A percentile compares a stretch with the other conserved stretches of the same genome.
phyloP scores from a whole-genome alignment of 2,888 invertebrate genomes.

The Acleris emargana region DNA sequence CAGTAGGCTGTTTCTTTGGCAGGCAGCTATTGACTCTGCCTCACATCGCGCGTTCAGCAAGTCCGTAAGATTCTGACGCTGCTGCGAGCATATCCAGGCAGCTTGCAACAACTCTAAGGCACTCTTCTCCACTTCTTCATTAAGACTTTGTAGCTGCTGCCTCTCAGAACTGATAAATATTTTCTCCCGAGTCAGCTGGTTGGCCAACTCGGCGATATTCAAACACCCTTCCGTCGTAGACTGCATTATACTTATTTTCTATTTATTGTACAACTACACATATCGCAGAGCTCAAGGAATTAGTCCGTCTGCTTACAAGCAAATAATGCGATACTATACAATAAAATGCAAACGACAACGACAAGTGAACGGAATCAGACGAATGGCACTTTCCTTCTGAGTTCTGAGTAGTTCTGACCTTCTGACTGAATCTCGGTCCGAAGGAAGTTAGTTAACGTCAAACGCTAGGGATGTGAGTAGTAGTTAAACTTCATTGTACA shows the following conservation, averaged over 20 bases:
- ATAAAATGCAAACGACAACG: slow-evolving; percentile 37
- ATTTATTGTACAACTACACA: slow-evolving; percentile 52
- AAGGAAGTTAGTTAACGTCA: slow-evolving; percentile 1
- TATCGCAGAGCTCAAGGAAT: slow-evolving; percentile 40
- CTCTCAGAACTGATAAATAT: slow-evolving; percentile 94
- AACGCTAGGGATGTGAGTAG: slow-evolving; percentile 24
- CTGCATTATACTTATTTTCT: slow-evolving; percentile 70
- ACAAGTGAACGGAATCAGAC: slow-evolving; percentile 42
- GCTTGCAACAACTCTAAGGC: slow-evolving; percentile 85
- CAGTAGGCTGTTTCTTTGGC: slow-evolving; percentile 83
- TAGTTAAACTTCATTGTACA: too few species aligned
- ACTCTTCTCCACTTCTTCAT: slow-evolving; percentile 86
- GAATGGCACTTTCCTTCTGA: slow-evolving; percentile 45
- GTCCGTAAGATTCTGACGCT: slow-evolving; percentile 91
- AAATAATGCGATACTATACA: slow-evolving; percentile 22
- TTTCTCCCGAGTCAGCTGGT: slow-evolving; percentile 91
- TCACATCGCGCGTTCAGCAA: slow-evolving; percentile 90
- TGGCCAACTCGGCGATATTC: slow-evolving; percentile 78
- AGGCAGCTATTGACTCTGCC: slow-evolving; percentile 89
- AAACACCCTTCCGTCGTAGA: slow-evolving; percentile 76
- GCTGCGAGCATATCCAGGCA: slow-evolving; percentile 95
- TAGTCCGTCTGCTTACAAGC: slow-evolving; percentile 27
- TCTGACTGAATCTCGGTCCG: slow-evolving; percentile 34
- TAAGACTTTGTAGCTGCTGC: slow-evolving; percentile 90
- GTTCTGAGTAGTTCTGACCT: slow-evolving; percentile 17